These are phyloP conservation scores for Austrofundulus limnaeus DNA, from an alignment of 2,113 vertebrate species.

Conservation along the genomic window DNA sequence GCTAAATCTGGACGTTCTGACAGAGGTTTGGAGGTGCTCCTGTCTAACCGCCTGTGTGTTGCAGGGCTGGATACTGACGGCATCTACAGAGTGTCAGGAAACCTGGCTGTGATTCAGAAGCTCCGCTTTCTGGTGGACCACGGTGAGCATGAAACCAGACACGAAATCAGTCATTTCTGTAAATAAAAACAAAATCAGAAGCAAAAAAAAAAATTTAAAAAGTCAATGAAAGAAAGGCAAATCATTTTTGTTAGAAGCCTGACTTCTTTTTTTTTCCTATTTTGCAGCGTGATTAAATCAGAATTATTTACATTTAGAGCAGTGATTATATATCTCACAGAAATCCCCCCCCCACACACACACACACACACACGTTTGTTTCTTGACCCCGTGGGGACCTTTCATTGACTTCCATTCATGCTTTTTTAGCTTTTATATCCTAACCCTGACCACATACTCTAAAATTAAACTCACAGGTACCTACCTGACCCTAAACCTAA, in stretches of 20 bases:
- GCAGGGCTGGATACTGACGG: constrained; percentile 89
- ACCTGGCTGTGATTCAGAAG: constrained; percentile 92
- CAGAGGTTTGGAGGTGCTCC: neutral
- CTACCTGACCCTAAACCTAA: too few species aligned
- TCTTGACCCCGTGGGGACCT: too few species aligned
- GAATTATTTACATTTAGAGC: neutral
- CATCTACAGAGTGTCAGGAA: constrained; percentile 92
- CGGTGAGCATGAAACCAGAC: constrained; percentile 76
- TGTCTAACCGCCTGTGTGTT: constrained; percentile 5
- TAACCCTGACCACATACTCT: too few species aligned
- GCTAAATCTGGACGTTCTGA: neutral
- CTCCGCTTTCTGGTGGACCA: constrained; percentile 89
- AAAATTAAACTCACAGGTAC: too few species aligned
- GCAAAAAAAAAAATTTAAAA: neutral
- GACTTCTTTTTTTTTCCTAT: neutral
- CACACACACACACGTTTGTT: too few species aligned
- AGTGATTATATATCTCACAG: neutral
- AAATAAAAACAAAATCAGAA: neutral
- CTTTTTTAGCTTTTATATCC: too few species aligned
- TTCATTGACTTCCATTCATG: too few species aligned
- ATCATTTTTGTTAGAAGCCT: neutral
- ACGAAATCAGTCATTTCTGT: neutral
- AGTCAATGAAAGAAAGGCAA: neutral
- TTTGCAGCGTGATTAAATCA: constrained; percentile 2
- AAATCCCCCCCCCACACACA: too few species aligned